Conservation (phyloP, 2,888 invertebrate species). For the Podabrus alpinus region DNA sequence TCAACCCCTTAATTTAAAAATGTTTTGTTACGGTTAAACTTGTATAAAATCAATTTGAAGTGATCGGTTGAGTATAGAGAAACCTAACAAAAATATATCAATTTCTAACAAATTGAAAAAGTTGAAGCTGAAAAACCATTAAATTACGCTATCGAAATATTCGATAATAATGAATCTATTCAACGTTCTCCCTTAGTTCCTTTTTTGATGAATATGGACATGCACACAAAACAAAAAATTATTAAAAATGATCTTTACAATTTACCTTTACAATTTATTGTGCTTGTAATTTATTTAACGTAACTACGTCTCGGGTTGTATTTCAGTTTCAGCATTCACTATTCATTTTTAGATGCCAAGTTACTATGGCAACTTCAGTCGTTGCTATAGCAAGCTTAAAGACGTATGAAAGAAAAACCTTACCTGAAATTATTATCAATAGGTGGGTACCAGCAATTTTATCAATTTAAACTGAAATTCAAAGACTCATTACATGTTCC, state of each 20-base stretch:
- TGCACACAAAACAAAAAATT: not conserved
- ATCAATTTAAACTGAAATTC: no score
- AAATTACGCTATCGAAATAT: not conserved
- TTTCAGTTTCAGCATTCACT: not conserved
- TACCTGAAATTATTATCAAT: not conserved
- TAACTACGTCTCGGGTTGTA: not conserved
- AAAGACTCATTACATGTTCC: not conserved
- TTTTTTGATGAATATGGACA: not conserved
- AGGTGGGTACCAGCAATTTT: not conserved
- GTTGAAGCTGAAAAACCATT: not conserved
- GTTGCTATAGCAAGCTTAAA: not conserved
- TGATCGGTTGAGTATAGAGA: not conserved
- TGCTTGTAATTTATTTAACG: not conserved
- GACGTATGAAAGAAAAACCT: not conserved
- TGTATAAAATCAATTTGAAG: not conserved
- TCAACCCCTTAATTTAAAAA: not conserved
- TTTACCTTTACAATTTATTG: not conserved
- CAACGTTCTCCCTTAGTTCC: not conserved
- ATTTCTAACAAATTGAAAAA: slow-evolving; percentile 1
- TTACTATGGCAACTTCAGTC: not conserved
- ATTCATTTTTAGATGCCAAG: not conserved
- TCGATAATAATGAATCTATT: not conserved
- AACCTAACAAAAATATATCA: not conserved
- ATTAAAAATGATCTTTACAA: not conserved
- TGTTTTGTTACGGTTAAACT: not conserved